These are phyloP conservation scores for Drosophila gunungcola DNA, from an alignment of 1,140 invertebrate species.

Conservation along the genomic window DNA sequence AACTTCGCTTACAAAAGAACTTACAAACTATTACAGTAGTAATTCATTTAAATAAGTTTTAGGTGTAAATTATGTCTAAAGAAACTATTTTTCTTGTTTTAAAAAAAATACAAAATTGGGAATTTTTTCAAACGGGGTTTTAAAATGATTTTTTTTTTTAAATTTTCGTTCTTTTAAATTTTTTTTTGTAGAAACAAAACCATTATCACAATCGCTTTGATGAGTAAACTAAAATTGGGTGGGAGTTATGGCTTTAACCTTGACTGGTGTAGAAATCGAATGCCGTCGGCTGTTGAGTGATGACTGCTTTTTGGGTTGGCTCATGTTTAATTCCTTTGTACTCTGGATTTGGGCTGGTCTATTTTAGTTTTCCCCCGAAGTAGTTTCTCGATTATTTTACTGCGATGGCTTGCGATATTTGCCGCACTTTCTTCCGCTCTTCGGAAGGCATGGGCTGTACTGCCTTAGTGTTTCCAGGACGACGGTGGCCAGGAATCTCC, in stretches of 20 bases:
- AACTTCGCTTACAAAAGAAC: slow-evolving; percentile 42
- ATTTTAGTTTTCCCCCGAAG: slow-evolving; percentile 18
- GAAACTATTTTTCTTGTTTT: slow-evolving; percentile 40
- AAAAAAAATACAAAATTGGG: slow-evolving; percentile 41
- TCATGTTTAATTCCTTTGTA: slow-evolving; percentile 45
- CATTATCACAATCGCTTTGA: slow-evolving; percentile 84
- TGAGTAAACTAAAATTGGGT: slow-evolving; percentile 69
- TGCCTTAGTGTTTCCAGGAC: slow-evolving; percentile 67
- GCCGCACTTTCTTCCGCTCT: slow-evolving; percentile 58
- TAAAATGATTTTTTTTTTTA: slow-evolving; percentile 10
- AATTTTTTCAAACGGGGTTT: slow-evolving; percentile 33
- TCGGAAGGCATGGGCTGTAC: slow-evolving; percentile 58
- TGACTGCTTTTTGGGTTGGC: slow-evolving; percentile 34
- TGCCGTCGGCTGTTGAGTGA: slow-evolving; percentile 41
- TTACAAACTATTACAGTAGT: slow-evolving; percentile 53
- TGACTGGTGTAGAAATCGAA: slow-evolving; percentile 30
- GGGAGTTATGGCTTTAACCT: slow-evolving; percentile 21
- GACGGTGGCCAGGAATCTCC: slow-evolving; percentile 70
- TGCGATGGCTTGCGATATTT: slow-evolving; percentile 75
- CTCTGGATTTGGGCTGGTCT: slow-evolving; percentile 51
- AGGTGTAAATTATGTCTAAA: slow-evolving; percentile 60
- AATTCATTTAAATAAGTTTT: slow-evolving; percentile 46
- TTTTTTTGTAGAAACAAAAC: slow-evolving; percentile 74
- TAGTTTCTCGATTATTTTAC: slow-evolving; percentile 32
- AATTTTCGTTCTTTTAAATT: slow-evolving; percentile 32